Evolutionary conservation across 1,140 invertebrate species (phyloP).

Genomic region (Hestina assimilis): DNA sequence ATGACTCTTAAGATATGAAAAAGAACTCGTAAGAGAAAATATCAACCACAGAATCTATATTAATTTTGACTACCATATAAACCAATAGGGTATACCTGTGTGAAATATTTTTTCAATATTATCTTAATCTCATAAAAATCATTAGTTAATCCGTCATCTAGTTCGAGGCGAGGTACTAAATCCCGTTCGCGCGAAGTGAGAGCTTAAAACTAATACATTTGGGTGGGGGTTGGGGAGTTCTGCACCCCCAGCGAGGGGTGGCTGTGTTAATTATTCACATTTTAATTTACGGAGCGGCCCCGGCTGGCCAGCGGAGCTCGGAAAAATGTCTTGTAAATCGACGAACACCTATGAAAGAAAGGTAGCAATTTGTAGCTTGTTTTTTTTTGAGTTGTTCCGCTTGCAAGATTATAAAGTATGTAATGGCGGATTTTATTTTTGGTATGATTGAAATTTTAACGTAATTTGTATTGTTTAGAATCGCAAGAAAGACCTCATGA

Average conservation of each 20-base stretch:
- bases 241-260: constrained; percentile 24
- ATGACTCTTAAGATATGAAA: no score
- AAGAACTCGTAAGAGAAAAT: no score
- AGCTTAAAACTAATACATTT: constrained; percentile 76
- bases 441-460: not conserved
- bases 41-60: no score
- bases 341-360: constrained; percentile 50
- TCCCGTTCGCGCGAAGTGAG: constrained; percentile 56
- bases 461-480: not conserved
- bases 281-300: constrained; percentile 70
- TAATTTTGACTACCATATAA: not conserved
- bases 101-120: not conserved
- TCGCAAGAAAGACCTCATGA: no score
- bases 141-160: constrained; percentile 37
- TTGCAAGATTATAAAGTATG: not conserved
- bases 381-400: not conserved
- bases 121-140: not conserved
- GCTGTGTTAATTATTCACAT: constrained; percentile 72
- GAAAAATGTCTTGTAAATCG: constrained; percentile 73
- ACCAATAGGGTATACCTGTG: constrained; percentile 11
- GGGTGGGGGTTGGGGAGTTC: constrained; percentile 38
- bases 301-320: constrained; percentile 44
- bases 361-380: constrained; percentile 17
- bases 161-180: constrained; percentile 46
- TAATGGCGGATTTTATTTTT: not conserved